Evolutionary conservation across 2,113 vertebrate genomes (phyloP).

Genomic region (Thalassarche chlororhynchos): DNA sequence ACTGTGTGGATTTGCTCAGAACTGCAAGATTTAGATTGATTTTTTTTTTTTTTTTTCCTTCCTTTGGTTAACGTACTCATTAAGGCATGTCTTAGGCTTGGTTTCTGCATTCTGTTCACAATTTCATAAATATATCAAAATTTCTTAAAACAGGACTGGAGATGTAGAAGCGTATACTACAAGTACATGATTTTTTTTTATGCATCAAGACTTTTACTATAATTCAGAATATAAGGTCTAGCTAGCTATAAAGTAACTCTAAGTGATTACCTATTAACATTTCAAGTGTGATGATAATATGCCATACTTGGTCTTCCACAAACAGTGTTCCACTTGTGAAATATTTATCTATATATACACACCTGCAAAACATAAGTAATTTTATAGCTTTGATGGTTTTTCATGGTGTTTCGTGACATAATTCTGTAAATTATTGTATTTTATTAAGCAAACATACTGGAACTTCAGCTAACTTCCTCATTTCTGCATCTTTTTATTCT

Average conservation of each 20-base stretch:
- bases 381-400: not conserved
- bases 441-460: not conserved
- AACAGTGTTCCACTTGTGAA: not conserved
- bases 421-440: not conserved
- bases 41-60: too few species aligned
- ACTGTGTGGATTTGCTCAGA: not conserved
- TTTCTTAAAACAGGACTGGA: not conserved
- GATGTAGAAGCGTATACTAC: not conserved
- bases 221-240: not conserved
- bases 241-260: not conserved
- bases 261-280: not conserved
- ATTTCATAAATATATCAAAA: not conserved
- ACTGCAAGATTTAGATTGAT: not conserved
- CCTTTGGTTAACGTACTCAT: not conserved
- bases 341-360: not conserved
- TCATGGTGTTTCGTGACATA: not conserved
- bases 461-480: not conserved
- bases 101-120: not conserved
- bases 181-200: not conserved
- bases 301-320: not conserved
- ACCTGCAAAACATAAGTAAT: not conserved
- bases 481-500: not conserved
- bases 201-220: rapidly evolving
- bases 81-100: not conserved
- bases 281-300: not conserved